phyloP scores from a whole-genome alignment of 1,140 invertebrate genomes.

The Euwallacea similis region DNA sequence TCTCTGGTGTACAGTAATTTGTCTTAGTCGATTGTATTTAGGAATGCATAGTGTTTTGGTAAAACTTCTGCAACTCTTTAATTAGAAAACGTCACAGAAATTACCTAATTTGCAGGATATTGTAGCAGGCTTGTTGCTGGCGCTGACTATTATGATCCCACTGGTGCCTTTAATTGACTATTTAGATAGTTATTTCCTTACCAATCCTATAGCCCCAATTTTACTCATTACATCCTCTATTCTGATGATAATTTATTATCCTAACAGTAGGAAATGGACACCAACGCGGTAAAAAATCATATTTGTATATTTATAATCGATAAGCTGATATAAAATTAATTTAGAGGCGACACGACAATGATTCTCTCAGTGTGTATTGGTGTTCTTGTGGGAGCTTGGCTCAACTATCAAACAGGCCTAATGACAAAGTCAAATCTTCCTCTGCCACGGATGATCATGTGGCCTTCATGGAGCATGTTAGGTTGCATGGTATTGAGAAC shows the following conservation, averaged over 20 bases:
- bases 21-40: slow-evolving; percentile 82
- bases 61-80: slow-evolving; percentile 45
- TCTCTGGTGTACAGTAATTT: slow-evolving; percentile 75
- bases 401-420: slow-evolving; percentile 76
- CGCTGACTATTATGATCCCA: slow-evolving; percentile 67
- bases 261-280: slow-evolving; percentile 76
- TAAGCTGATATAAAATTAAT: slow-evolving; percentile 33
- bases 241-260: slow-evolving; percentile 70
- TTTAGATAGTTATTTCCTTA: slow-evolving; percentile 73
- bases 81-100: background rate
- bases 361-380: slow-evolving; percentile 81
- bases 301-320: background rate
- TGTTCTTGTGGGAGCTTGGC: slow-evolving; percentile 77
- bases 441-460: slow-evolving; percentile 75
- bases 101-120: slow-evolving; percentile 67
- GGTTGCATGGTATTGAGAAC: slow-evolving; percentile 68
- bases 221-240: slow-evolving; percentile 66
- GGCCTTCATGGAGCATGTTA: slow-evolving; percentile 73
- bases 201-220: slow-evolving; percentile 66
- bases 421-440: slow-evolving; percentile 59
- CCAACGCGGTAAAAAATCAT: slow-evolving; percentile 68
- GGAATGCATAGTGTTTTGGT: slow-evolving; percentile 91
- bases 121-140: slow-evolving; percentile 70
- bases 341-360: slow-evolving; percentile 83
- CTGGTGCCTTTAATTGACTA: slow-evolving; percentile 74